phyloP scores from a whole-genome alignment of 1,140 invertebrate genomes.

The Goniozus legneri region DNA sequence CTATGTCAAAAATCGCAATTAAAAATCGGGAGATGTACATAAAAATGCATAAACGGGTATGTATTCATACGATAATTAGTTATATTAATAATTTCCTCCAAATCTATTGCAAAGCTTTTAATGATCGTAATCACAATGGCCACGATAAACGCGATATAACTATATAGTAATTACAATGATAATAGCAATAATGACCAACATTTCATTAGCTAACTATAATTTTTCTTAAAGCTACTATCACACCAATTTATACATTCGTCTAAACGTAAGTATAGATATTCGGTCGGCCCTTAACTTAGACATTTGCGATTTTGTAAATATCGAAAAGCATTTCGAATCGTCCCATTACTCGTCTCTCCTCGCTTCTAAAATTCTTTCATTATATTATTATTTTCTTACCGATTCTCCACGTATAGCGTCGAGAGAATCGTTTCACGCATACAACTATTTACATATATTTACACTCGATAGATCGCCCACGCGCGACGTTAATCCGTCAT shows the following conservation, averaged over 20 bases:
- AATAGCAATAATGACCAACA: slow-evolving; percentile 34
- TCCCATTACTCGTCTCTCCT: too few relatives aligned
- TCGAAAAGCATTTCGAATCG: too few relatives aligned
- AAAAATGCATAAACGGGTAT: slow-evolving; percentile 26
- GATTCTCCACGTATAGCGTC: too few relatives aligned
- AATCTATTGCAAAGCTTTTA: slow-evolving; percentile 25
- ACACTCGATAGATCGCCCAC: slow-evolving; percentile 25
- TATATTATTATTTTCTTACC: too few relatives aligned
- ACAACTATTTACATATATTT: slow-evolving; percentile 45
- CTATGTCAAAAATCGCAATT: neutral
- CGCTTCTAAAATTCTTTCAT: too few relatives aligned
- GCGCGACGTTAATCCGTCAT: slow-evolving; percentile 26
- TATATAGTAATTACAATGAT: slow-evolving; percentile 16
- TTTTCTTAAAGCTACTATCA: slow-evolving; percentile 53
- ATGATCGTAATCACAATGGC: slow-evolving; percentile 16
- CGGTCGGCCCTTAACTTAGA: too few relatives aligned
- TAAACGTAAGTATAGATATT: slow-evolving; percentile 19
- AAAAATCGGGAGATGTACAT: slow-evolving; percentile 16
- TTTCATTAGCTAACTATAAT: slow-evolving; percentile 36
- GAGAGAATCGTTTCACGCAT: too few relatives aligned
- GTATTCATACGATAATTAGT: slow-evolving; percentile 8
- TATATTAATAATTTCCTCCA: slow-evolving; percentile 11
- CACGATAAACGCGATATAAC: slow-evolving; percentile 16
- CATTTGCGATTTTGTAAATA: too few relatives aligned
- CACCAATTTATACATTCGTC: slow-evolving; percentile 52